These are phyloP conservation scores for Poeciliopsis presidionis DNA, from an alignment of 2,797 vertebrate genomes.

Conservation along the genomic window DNA sequence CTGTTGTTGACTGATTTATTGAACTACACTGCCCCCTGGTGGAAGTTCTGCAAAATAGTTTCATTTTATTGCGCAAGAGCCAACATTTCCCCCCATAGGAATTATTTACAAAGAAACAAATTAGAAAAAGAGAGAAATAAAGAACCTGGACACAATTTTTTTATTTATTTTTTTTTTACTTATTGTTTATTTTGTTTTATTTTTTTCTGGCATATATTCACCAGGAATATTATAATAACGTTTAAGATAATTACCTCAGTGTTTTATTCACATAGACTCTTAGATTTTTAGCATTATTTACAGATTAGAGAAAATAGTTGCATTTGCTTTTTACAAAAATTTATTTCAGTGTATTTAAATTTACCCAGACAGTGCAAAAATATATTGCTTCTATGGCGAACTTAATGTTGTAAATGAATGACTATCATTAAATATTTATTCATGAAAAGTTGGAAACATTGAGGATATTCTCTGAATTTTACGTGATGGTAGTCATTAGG, in stretches of 20 bases:
- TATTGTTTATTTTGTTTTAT: not conserved
- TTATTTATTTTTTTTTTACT: not conserved
- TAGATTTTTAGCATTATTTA: not conserved
- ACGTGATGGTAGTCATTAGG: too few species aligned
- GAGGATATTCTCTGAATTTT: not conserved
- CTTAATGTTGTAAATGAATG: not conserved
- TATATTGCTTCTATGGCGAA: not conserved
- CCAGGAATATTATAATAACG: not conserved
- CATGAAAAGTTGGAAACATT: not conserved
- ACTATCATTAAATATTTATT: not conserved
- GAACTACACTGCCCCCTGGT: constrained; percentile 52
- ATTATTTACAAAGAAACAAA: not conserved
- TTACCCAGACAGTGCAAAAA: too few species aligned
- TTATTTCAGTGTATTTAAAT: not conserved
- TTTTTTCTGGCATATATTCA: not conserved
- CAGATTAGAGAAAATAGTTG: not conserved
- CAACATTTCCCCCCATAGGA: not conserved
- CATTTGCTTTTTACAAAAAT: not conserved
- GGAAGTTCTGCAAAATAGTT: not conserved
- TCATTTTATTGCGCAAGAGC: not conserved
- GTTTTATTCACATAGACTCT: not conserved
- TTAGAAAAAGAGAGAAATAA: too few species aligned
- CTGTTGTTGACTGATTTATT: constrained; percentile 17
- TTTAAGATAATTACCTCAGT: not conserved
- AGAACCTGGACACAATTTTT: not conserved